Evolutionary conservation across 2,797 vertebrate genomes (phyloP), one percentile per base, ranked within the genome.

Genomic region (Danio tinwini): DNA sequence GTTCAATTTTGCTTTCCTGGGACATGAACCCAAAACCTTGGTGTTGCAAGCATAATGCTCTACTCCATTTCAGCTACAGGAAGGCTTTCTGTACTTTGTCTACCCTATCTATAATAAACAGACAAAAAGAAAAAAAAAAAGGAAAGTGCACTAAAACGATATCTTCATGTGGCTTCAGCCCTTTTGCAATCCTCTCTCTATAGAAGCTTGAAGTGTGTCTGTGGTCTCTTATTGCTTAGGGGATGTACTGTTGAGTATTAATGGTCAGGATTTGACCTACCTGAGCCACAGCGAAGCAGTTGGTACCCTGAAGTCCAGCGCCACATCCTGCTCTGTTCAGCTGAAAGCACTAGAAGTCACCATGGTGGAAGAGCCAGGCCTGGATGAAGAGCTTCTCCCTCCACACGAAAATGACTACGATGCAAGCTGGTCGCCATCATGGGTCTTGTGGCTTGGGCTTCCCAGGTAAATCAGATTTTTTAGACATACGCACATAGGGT

Each of bases 381-480:
- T 92, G 5, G 91, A 94, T 62, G 90, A 96, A 76, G 95, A 96
- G 55, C 94, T 95, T 50, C 92, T 92, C 75, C 93, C 96, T 64
- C 88, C 95, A 67, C 96, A 96, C 4, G 96, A 98, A 89, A 97
- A 96, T 0, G 96, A 99, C 75, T 98, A 96, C 0, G 97, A 99
- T 44, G 95, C 97, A 85, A 97, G 95, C 87, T 99, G 98, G 98
- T 99, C 98, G 2, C 98, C 98, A 0, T 98, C 98, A 0, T 99
- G 98, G 98, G 91, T 99, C 86, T 97, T 98, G 96, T 99, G 98
- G 98, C 93, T 99, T 39, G 97, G 97, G 44, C 94, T 99, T 73
- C 98, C 98, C 81, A 99, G 98, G 98, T 98, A 73, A 88, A 49
- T 68, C 17, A 40, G 2, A 45, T 69, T 63, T 53, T 52, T 21